Conservation (phyloP, 2,113 vertebrate genomes). For the Alosa alosa region DNA sequence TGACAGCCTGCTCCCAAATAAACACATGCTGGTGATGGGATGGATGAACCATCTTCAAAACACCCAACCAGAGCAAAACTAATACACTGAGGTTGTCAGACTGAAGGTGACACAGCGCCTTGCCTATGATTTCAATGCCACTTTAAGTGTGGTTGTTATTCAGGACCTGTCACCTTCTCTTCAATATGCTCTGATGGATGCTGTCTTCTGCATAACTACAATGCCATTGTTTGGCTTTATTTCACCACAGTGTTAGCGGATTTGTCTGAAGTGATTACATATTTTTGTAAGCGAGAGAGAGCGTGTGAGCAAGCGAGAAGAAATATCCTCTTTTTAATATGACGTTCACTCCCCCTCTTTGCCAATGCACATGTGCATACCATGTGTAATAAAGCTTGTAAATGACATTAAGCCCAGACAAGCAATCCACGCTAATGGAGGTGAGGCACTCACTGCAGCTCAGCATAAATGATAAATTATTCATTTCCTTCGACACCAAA, state of each 20-base stretch:
- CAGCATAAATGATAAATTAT: constrained; percentile 64
- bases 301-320: background rate
- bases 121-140: constrained; percentile 37
- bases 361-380: background rate
- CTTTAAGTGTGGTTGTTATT: constrained; percentile 29
- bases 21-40: constrained; percentile 6
- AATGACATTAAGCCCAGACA: constrained; percentile 43
- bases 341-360: background rate
- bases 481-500: constrained; percentile 58
- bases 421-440: constrained; percentile 58
- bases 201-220: constrained; percentile 2
- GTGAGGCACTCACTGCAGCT: constrained; percentile 51
- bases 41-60: constrained; percentile 23
- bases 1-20: constrained; percentile 31
- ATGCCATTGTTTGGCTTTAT: background rate
- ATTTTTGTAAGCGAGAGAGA: background rate
- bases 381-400: constrained; percentile 4
- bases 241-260: background rate
- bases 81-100: constrained; percentile 28
- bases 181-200: constrained; percentile 19
- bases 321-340: background rate
- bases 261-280: constrained; percentile 8
- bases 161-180: constrained; percentile 25
- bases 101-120: constrained; percentile 33
- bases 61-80: constrained; percentile 14